Base-by-base conservation (phyloP, 2,113 vertebrate genomes). In the Tinamus guttatus region DNA sequence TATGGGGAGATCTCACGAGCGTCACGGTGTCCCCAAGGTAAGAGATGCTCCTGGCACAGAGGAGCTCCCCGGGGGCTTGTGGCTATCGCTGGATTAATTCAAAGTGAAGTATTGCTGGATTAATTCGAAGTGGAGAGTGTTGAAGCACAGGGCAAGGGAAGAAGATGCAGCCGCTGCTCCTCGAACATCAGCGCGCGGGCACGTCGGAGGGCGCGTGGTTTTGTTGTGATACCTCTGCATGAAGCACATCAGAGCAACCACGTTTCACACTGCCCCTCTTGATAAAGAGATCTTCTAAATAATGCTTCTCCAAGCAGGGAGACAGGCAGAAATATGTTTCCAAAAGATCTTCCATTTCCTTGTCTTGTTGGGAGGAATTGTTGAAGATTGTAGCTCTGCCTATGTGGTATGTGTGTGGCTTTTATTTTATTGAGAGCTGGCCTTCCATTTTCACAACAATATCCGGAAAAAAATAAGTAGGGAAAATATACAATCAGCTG, bases 341-440 rank as follows among this genome's bases (percentile, higher is more conserved):
- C 51, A 20, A 6, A 91, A 63, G 40, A 58, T 38, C 36, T 54
- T 87, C 73, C 5, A 2, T n/a, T 36, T 62, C 17, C 22, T 76
- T 43, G 14, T 41, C 25, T 78, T 47, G 30, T 45, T 32, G 22
- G 21, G 56, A 62, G 65, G 34, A 36, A 65, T 43, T 58, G 9
- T 73, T 90, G 25, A 45, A 49, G 38, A 36, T 36, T 60, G n/a
- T 11, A 58, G 58, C 11, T 92, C 89, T 73, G n/a, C 27, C 78
- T 3, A 0, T n/a, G 15, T 30, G 1, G 56, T 79, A n/a, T 64
- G 49, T 47, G 10, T 14, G 27, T 36, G 7, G 5, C 5, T 30
- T 89, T 83, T 86, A 11, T 45, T 3, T 38, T 11, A 14, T 6
- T 21, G 47, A 78, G 19, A 73, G 11, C 7, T 17, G 74, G 9